phyloP scores from a whole-genome alignment of 2,113 vertebrate species.

The Syngnathus scovelli region DNA sequence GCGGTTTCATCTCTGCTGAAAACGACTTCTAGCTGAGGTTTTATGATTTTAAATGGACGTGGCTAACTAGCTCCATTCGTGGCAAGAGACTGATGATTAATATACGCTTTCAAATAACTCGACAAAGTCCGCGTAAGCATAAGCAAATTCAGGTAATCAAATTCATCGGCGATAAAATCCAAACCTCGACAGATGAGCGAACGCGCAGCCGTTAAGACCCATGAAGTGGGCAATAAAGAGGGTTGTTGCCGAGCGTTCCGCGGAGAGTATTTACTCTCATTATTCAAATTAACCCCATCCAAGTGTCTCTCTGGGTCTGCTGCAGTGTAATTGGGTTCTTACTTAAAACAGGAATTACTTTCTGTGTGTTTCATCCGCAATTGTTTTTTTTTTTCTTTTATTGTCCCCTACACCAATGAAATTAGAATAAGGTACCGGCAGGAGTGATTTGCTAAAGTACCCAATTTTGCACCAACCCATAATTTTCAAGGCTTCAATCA shows the following conservation, averaged over 20 bases:
- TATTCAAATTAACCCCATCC: conserved; percentile 61
- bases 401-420: conserved; percentile 30
- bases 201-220: conserved; percentile 39
- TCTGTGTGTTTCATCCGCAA: conserved; percentile 11
- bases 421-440: conserved; percentile 21
- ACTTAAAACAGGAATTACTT: conserved; percentile 49
- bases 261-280: conserved; percentile 58
- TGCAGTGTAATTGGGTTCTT: conserved; percentile 45
- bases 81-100: neutral
- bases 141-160: conserved; percentile 17
- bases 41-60: neutral
- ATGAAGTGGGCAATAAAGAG: conserved; percentile 42
- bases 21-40: conserved; percentile 19
- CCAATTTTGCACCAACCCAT: conserved; percentile 25
- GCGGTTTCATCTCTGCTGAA: conserved; percentile 35
- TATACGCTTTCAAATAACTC: conserved; percentile 6
- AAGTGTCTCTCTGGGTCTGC: conserved; percentile 51
- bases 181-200: conserved; percentile 19
- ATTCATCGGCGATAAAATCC: conserved; percentile 30
- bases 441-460: conserved; percentile 37
- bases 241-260: conserved; percentile 36
- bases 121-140: conserved; percentile 5
- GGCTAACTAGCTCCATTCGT: neutral
- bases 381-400: conserved; percentile 46
- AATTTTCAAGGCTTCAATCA: conserved; percentile 20